Percentiles rank a stretch among this genome's conserved stretches.
These are phyloP conservation scores for Siderastrea radians DNA, from an alignment of 92 coral and sea anemone genomes.

Conservation along the genomic window DNA sequence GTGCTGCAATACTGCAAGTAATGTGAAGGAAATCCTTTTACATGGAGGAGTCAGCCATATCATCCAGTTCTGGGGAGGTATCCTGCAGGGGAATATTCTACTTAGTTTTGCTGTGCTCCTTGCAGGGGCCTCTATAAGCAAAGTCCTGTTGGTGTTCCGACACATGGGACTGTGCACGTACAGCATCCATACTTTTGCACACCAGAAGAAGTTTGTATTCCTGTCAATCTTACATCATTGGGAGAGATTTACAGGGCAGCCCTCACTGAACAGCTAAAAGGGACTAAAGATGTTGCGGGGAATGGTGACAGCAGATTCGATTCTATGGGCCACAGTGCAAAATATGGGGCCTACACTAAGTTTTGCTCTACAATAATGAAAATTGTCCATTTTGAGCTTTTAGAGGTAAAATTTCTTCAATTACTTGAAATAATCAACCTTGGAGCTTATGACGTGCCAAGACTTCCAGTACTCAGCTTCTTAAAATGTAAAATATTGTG, in stretches of 20 bases:
- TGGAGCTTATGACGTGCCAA: too few relatives aligned
- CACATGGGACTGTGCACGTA: conserved; percentile 34
- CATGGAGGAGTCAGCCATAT: conserved; percentile 25
- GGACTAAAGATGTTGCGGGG: background rate
- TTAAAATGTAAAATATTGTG: too few relatives aligned
- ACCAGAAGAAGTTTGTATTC: conserved; percentile 7
- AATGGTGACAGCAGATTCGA: conserved; percentile 6
- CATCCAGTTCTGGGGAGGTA: conserved; percentile 19
- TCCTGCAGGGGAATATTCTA: conserved; percentile 21
- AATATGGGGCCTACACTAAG: conserved; percentile 12
- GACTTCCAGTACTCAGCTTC: too few relatives aligned
- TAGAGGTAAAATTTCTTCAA: conserved; percentile 1
- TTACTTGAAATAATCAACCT: too few relatives aligned
- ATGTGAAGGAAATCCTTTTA: conserved; percentile 17
- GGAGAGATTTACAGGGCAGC: conserved; percentile 8
- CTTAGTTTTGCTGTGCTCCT: conserved; percentile 35
- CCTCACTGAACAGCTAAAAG: background rate
- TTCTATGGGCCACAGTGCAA: conserved; percentile 17
- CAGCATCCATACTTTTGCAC: background rate
- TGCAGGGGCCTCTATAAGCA: conserved; percentile 43
- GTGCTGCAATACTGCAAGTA: conserved; percentile 6
- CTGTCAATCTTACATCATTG: background rate
- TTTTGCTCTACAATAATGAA: conserved; percentile 4
- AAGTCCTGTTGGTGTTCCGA: conserved; percentile 29
- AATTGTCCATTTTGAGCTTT: conserved; percentile 16